These are phyloP conservation scores for Drepana arcuata DNA, from an alignment of 1,140 invertebrate species.

Conservation along the genomic window DNA sequence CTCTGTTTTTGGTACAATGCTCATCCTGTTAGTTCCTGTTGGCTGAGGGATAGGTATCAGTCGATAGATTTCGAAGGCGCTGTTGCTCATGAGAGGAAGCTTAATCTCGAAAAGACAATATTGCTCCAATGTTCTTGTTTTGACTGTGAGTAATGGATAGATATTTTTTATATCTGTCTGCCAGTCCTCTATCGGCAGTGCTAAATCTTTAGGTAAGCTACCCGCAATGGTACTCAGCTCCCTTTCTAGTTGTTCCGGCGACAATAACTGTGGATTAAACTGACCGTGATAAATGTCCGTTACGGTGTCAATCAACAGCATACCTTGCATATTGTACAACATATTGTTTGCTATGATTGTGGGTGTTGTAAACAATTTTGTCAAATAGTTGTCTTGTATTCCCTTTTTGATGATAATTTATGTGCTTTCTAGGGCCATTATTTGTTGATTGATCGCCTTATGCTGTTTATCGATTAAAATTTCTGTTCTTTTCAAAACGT, in stretches of 20 bases:
- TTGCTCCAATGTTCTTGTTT: slow-evolving; percentile 7
- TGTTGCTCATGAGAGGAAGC: slow-evolving; percentile 9
- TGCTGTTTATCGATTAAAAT: slow-evolving; percentile 6
- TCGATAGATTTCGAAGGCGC: slow-evolving; percentile 9
- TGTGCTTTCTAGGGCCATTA: background rate
- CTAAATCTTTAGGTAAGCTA: slow-evolving; percentile 10
- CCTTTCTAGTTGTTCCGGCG: slow-evolving; percentile 8
- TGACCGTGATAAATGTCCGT: slow-evolving; percentile 7
- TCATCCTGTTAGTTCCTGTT: slow-evolving; percentile 1
- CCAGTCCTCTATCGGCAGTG: slow-evolving; percentile 9
- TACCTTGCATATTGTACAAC: slow-evolving; percentile 4
- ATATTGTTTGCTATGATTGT: slow-evolving; percentile 9
- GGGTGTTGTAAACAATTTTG: background rate
- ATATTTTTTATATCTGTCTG: slow-evolving; percentile 5
- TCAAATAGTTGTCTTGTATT: too few relatives aligned
- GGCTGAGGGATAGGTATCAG: slow-evolving; percentile 7
- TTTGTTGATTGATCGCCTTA: slow-evolving; percentile 3
- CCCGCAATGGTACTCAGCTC: slow-evolving; percentile 8
- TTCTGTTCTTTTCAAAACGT: slow-evolving; percentile 5
- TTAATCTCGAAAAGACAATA: slow-evolving; percentile 13
- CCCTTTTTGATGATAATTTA: background rate
- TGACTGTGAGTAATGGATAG: slow-evolving; percentile 11
- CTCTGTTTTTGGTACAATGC: slow-evolving; percentile 3
- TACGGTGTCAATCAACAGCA: slow-evolving; percentile 11
- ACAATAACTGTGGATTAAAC: slow-evolving; percentile 10